Conservation (phyloP, 2,888 invertebrate genomes). For the Agrotis ipsilon region DNA sequence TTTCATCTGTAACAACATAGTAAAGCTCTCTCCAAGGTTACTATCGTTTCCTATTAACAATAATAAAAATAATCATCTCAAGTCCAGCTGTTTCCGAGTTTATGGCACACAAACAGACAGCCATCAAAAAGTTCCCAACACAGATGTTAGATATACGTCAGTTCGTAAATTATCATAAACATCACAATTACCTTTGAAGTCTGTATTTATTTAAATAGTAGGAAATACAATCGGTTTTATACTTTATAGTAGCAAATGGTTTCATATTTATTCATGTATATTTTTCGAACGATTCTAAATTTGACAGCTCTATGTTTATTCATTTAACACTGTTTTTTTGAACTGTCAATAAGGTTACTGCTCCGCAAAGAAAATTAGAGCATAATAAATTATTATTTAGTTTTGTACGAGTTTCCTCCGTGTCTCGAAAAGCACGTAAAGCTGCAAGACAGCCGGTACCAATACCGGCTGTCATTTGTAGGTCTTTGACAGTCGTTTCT, state of each 20-base stretch:
- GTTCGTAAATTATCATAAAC: conserved; percentile 36
- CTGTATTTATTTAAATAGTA: conserved; percentile 30
- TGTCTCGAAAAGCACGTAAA: too few species aligned
- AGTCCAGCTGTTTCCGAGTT: conserved; percentile 42
- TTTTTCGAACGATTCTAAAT: neutral
- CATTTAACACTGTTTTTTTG: too few species aligned
- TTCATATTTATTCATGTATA: neutral
- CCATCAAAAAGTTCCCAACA: conserved; percentile 42
- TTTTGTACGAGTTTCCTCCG: too few species aligned
- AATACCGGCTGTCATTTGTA: too few species aligned
- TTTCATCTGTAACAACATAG: neutral
- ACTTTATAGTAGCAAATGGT: neutral
- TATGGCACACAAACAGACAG: conserved; percentile 25
- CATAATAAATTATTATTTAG: too few species aligned
- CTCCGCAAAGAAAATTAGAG: too few species aligned
- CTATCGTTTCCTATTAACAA: conserved; percentile 27
- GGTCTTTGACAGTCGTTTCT: too few species aligned
- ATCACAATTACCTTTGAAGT: conserved; percentile 37
- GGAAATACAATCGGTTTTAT: neutral
- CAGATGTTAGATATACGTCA: conserved; percentile 30
- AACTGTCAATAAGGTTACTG: too few species aligned
- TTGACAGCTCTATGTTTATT: too few species aligned
- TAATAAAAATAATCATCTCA: neutral
- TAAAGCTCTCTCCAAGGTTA: conserved; percentile 29
- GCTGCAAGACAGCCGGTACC: too few species aligned